phyloP scores from a whole-genome alignment of 2,888 invertebrate genomes.

The Temnothorax ravouxi region DNA sequence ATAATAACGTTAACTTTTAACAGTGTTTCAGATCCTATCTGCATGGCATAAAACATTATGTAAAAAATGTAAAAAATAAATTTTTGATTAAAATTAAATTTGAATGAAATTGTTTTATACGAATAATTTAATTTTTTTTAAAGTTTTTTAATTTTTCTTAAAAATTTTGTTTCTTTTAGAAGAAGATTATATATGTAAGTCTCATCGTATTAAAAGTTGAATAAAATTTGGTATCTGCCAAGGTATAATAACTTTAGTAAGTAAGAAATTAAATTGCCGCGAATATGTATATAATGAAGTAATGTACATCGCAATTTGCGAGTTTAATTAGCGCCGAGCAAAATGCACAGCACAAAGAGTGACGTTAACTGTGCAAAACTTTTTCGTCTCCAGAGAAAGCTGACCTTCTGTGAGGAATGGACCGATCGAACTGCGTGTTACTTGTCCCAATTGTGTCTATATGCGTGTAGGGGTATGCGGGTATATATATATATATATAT shows the following conservation, averaged over 20 bases:
- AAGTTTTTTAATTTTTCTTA: neutral
- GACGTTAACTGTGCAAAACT: neutral
- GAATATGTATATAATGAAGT: neutral
- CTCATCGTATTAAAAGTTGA: neutral
- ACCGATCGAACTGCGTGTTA: constrained; percentile 10
- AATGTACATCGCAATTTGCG: neutral
- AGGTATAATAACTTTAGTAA: neutral
- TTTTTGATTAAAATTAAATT: neutral
- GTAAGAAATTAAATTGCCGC: constrained; percentile 16
- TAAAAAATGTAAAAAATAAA: neutral
- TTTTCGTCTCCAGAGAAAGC: neutral
- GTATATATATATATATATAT: too few relatives aligned
- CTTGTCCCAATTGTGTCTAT: constrained; percentile 14
- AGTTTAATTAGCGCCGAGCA: neutral
- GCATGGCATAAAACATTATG: too few relatives aligned
- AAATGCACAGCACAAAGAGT: neutral
- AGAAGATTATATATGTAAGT: neutral
- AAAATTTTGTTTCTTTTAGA: neutral
- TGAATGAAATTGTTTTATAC: neutral
- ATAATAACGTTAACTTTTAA: neutral
- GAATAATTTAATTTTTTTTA: neutral
- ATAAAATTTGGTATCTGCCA: neutral
- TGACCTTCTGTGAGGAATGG: constrained; percentile 12
- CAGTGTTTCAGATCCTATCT: neutral
- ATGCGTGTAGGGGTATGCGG: neutral